Evolutionary conservation across 2,113 vertebrate species (phyloP), one percentile per base, ranked within the genome.

Genomic region (Seriola dumerili): DNA sequence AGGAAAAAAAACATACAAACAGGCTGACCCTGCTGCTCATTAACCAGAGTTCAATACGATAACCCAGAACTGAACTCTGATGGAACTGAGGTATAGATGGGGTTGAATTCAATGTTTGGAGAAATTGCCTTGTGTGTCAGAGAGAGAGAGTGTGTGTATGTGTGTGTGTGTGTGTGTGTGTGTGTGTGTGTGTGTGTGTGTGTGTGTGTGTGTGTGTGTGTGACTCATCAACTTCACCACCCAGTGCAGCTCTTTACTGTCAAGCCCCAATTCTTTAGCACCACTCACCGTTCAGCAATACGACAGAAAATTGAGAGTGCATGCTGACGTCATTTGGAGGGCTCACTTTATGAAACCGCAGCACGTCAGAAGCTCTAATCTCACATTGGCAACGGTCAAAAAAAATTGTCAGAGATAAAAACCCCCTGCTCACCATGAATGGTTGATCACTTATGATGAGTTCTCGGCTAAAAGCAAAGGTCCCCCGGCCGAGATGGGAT

Each of bases 201-300:
- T 29, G 25, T 29, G 50, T 8, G 50, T 52, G 52, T 17, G 16
- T 64, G 13, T 13, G 23, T 70, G 50, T 40, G 11, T 46, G 34
- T 77, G 23, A 84, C 25, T 81, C 81, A 67, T 67, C 38, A 9
- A 10, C n/a, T 48, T 75, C 42, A 78, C 17, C 54, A 34, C 64
- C 44, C 61, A 76, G 72, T 78, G 76, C 52, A 3, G 52, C 65
- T 83, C 65, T 85, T 64, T 57, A 71, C 25, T 80, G 40, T 88
- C 19, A 84, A 71, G 76, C 40, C n/a, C 57, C 74, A 69, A 54
- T 84, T 71, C 1, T 38, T 38, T 71, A 61, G 13, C 8, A 4
- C 6, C 57, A 38, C 64, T 79, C 42, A 14, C 50, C 40, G 6
- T 62, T 25, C 6, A 50, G 55, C 8, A 23, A 62, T 13, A 52